These are phyloP conservation scores for Pseudomugil gertrudae DNA, from an alignment of 2,797 vertebrate genomes.

Conservation along the genomic window DNA sequence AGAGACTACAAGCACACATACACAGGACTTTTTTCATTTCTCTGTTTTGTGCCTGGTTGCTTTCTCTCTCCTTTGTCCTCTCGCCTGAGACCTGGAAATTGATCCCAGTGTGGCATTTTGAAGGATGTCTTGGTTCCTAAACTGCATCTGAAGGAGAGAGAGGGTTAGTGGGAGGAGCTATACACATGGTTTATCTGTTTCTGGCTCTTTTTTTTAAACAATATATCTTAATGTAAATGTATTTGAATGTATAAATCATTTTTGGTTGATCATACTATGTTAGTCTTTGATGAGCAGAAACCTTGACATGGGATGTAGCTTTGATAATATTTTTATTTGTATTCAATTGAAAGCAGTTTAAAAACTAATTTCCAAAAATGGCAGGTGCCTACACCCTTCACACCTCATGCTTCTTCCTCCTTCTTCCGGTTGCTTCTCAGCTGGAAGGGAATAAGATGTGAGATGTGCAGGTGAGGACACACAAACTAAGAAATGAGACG, in stretches of 20 bases:
- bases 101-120: background rate
- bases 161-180: background rate
- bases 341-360: background rate
- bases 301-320: background rate
- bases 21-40: background rate
- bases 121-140: background rate
- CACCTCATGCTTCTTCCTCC: background rate
- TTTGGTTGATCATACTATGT: background rate
- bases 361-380: background rate
- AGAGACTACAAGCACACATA: background rate
- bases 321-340: background rate
- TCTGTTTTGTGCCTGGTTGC: background rate
- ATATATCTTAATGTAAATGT: no score
- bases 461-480: background rate
- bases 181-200: background rate
- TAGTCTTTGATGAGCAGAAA: background rate
- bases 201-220: background rate
- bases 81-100: background rate
- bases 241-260: background rate
- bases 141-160: background rate
- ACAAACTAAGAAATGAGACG: background rate
- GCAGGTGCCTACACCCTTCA: background rate
- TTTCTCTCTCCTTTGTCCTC: background rate
- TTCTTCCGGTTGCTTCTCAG: background rate
- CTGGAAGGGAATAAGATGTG: background rate